phyloP scores from a whole-genome alignment of 1,140 invertebrate species.

The Musca vetustissima region DNA sequence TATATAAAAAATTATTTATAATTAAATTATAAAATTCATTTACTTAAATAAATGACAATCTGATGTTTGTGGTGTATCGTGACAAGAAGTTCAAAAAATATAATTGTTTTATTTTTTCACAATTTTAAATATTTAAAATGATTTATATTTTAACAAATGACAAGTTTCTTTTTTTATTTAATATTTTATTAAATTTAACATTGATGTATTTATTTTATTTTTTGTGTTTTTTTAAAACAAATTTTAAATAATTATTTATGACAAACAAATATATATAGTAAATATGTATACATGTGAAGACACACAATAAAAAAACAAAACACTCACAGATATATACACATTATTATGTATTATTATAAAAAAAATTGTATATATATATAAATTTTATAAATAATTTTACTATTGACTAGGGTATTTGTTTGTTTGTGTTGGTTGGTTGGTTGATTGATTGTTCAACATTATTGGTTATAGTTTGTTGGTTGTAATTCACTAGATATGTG shows the following conservation, averaged over 20 bases:
- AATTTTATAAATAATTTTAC: slow-evolving; percentile 54
- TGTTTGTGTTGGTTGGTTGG: slow-evolving; percentile 27
- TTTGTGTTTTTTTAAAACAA: slow-evolving; percentile 4
- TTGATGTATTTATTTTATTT: background rate
- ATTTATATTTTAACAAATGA: no score
- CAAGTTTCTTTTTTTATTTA: background rate
- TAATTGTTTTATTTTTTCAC: no score
- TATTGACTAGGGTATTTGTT: slow-evolving; percentile 55
- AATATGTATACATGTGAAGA: background rate
- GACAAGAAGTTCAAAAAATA: no score
- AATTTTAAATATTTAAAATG: no score
- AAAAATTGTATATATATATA: slow-evolving; percentile 28
- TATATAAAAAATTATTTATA: background rate
- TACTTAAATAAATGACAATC: slow-evolving; percentile 7
- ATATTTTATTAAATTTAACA: background rate
- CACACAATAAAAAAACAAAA: slow-evolving; percentile 23
- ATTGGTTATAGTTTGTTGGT: background rate
- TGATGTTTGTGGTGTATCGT: no score
- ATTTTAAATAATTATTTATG: slow-evolving; percentile 19
- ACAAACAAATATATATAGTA: slow-evolving; percentile 11
- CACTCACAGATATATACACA: slow-evolving; percentile 17
- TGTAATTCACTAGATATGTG: no score
- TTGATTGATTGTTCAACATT: background rate
- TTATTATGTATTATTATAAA: no score
- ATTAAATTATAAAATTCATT: background rate